Percentiles rank a stretch among this genome's conserved stretches.
Conservation (phyloP, 2,797 vertebrate species). For the Pangasius mekongensis region DNA sequence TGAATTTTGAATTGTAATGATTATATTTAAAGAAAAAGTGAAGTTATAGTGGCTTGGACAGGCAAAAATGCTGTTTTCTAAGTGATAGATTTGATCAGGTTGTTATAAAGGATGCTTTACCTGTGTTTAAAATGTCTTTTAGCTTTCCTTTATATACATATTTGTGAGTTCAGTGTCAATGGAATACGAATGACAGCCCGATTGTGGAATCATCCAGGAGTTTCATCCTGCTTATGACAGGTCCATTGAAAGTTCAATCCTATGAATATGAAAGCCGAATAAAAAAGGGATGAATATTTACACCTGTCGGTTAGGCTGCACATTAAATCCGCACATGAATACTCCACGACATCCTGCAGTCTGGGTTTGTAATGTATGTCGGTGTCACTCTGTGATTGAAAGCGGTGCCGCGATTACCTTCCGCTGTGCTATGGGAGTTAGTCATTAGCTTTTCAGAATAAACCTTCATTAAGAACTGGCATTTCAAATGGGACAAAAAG, state of each 20-base stretch:
- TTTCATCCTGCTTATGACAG: conserved; percentile 6
- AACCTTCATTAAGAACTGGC: conserved; percentile 17
- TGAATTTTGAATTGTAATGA: neutral
- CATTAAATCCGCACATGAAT: conserved; percentile 12
- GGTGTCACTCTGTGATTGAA: conserved; percentile 22
- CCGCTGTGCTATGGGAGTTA: conserved; percentile 8
- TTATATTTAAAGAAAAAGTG: neutral
- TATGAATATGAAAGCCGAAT: neutral
- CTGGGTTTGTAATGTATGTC: conserved; percentile 1
- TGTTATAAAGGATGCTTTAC: neutral
- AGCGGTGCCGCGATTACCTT: neutral
- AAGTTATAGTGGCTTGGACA: neutral
- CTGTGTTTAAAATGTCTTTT: neutral
- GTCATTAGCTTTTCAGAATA: conserved; percentile 28
- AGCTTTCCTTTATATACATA: neutral
- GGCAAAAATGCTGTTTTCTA: neutral
- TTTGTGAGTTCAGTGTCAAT: neutral
- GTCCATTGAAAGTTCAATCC: neutral
- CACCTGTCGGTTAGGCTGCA: neutral
- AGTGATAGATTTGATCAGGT: neutral
- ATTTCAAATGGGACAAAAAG: neutral
- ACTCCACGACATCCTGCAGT: conserved; percentile 9
- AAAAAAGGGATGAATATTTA: conserved; percentile 5
- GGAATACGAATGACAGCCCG: neutral
- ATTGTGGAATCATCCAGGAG: neutral